A percentile compares a stretch with the other conserved stretches of the same genome.
These are phyloP conservation scores for Sebastes steindachneri DNA, from an alignment of 2,797 vertebrate genomes.

Conservation along the genomic window DNA sequence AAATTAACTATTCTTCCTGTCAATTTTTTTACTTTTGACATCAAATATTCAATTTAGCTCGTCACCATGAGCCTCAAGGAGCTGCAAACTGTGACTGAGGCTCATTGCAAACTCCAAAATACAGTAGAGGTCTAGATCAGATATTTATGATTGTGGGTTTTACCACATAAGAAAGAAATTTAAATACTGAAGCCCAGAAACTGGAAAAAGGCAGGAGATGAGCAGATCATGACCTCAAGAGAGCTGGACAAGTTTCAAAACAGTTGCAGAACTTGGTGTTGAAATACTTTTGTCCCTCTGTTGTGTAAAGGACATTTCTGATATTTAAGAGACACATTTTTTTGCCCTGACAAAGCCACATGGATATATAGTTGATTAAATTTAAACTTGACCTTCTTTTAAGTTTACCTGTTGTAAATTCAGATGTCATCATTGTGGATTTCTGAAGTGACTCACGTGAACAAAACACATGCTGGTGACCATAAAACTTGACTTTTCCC, in stretches of 20 bases:
- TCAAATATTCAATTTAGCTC: not conserved
- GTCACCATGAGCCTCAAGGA: not conserved
- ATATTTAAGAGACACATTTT: not conserved
- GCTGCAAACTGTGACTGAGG: not conserved
- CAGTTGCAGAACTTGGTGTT: not conserved
- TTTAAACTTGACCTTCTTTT: not conserved
- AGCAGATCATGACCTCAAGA: not conserved
- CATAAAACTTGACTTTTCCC: not conserved
- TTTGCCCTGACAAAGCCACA: not conserved
- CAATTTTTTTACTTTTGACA: not conserved
- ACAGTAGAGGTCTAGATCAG: not conserved
- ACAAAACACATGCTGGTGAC: not conserved
- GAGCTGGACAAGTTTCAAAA: not conserved
- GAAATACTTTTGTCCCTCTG: not conserved
- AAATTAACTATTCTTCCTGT: too few species aligned
- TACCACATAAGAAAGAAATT: not conserved
- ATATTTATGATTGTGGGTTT: not conserved
- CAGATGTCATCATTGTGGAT: not conserved
- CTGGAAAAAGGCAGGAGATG: not conserved
- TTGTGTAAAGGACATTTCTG: not conserved
- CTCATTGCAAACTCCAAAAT: not conserved
- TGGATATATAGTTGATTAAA: not conserved
- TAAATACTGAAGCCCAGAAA: accelerated
- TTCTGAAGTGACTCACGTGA: not conserved
- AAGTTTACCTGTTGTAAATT: not conserved